phyloP scores from a whole-genome alignment of 37 sponge, comb jelly and placozoan species.

The Aphrocallistes beatrix region DNA sequence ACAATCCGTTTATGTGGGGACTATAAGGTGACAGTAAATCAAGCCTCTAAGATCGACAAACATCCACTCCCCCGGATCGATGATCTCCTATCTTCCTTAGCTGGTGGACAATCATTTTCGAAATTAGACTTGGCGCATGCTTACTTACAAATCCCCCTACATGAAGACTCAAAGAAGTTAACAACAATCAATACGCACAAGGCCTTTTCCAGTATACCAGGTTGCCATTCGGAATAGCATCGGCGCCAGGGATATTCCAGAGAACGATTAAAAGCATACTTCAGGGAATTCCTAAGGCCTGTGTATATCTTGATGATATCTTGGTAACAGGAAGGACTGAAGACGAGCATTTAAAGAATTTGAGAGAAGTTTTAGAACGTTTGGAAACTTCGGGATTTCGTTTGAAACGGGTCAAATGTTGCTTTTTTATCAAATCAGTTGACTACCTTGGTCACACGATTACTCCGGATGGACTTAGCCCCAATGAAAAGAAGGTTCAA shows the following conservation, averaged over 20 bases:
- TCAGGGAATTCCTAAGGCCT: constrained; percentile 27
- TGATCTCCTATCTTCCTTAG: constrained; percentile 24
- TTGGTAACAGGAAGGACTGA: constrained; percentile 25
- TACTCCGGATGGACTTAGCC: neutral
- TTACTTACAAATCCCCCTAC: constrained; percentile 28
- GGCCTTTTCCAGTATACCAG: constrained; percentile 43
- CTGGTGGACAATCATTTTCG: constrained; percentile 31
- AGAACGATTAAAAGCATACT: constrained; percentile 38
- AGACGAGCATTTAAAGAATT: neutral
- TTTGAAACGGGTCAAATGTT: constrained; percentile 34
- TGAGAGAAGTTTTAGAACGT: constrained; percentile 12
- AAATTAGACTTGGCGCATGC: constrained; percentile 33
- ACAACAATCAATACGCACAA: constrained; percentile 48
- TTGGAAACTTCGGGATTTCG: constrained; percentile 23
- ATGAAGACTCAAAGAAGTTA: constrained; percentile 24
- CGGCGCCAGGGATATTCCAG: constrained; percentile 50
- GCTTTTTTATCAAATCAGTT: constrained; percentile 24
- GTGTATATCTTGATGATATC: constrained; percentile 45
- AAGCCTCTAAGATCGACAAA: neutral
- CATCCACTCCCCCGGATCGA: constrained; percentile 33
- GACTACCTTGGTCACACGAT: constrained; percentile 44
- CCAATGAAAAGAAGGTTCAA: neutral
- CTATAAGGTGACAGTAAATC: constrained; percentile 32
- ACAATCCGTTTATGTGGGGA: constrained; percentile 46
- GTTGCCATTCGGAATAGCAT: constrained; percentile 48